Evolutionary conservation across 2,113 vertebrate genomes (phyloP), one percentile per base, ranked within the genome.

Genomic region (Pitta sordida): DNA sequence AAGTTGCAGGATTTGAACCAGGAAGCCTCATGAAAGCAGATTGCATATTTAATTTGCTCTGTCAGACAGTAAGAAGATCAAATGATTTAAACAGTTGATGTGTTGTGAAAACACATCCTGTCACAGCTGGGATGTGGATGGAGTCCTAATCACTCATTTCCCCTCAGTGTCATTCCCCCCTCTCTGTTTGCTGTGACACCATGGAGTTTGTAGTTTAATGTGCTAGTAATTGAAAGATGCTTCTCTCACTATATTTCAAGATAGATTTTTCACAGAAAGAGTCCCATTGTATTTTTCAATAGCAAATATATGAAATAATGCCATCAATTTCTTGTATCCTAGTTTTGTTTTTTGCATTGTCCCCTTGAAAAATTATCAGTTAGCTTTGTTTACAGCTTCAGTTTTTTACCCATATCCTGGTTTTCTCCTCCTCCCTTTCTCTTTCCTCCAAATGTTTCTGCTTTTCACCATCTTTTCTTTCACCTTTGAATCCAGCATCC

Each of bases 91-190:
- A 75, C 69, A 78, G 90, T 53, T 64, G 83, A 68, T 84, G 56
- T 86, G 75, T 88, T 90, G 88, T 93, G 80, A 90, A 92, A 94
- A 91, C 56, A 85, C 62, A 91, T 94, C 80, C 86, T 75, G 76
- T 80, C 48, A 4, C 92, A 95, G 80, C 67, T 91, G 83, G 62
- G 92, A 69, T 84, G 56, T 78, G 74, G 86, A 68, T 48, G 65
- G 83, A 68, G 65, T 39, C 69, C 85, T 88, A 76, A 92, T 81
- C 83, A 95, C 15, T 51, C 69, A 46, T 88, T 79, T 90, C 39
- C 56, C 77, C 65, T 75, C 64, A 32, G 52, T 39, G 56, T 73
- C 9, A 2, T 81, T 86, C 52, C 30, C 13, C 34, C 12, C 5
- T 83, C 73, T 77, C 64, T 88, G 26, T 76, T 64, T 79, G 48